Percentiles rank a stretch among this genome's conserved stretches.
Conservation (phyloP, 2,113 vertebrate species). For the Calidris pygmaea region DNA sequence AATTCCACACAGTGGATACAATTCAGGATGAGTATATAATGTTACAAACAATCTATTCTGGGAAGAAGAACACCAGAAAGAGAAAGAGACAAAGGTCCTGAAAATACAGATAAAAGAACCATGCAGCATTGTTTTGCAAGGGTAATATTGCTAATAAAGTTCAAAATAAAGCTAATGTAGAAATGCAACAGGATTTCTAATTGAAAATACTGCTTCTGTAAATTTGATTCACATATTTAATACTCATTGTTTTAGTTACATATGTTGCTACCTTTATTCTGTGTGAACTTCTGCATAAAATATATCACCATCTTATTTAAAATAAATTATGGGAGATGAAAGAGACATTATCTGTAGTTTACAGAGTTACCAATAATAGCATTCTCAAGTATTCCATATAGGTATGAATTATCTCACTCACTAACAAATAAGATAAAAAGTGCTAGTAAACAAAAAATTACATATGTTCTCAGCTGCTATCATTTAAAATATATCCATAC, state of each 20-base stretch:
- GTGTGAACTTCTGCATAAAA: not conserved
- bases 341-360: not conserved
- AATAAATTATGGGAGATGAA: not conserved
- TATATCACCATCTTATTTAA: not conserved
- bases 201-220: not conserved
- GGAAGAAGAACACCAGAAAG: not conserved
- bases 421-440: not conserved
- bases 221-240: not conserved
- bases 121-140: not conserved
- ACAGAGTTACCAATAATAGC: not conserved
- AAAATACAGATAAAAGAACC: not conserved
- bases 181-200: not conserved
- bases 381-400: not conserved
- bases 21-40: not conserved
- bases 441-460: not conserved
- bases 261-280: not conserved
- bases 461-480: not conserved
- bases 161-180: not conserved
- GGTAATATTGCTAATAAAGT: not conserved
- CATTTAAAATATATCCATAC: not conserved
- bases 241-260: not conserved
- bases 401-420: not conserved
- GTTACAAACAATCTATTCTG: not conserved
- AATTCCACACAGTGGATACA: not conserved
- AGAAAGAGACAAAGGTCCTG: not conserved